Evolutionary conservation across 1,140 invertebrate genomes (phyloP).

Genomic region (Marisa cornuarietis): DNA sequence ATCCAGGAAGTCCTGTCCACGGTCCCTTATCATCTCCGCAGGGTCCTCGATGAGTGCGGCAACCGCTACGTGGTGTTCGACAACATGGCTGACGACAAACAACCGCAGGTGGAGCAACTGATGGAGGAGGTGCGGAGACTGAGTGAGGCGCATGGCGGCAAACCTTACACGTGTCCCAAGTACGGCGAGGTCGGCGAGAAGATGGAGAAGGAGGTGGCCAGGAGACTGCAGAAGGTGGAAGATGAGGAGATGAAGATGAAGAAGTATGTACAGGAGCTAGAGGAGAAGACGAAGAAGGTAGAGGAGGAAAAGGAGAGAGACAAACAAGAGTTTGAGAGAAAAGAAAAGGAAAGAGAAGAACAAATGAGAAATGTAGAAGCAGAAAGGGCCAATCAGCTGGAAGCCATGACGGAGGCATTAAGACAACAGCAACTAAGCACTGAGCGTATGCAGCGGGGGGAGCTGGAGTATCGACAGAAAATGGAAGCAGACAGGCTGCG

Average conservation of each 20-base stretch:
- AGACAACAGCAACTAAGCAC: neutral
- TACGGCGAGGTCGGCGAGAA: conserved; percentile 10
- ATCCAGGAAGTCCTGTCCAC: neutral
- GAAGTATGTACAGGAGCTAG: conserved; percentile 13
- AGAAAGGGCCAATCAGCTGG: neutral
- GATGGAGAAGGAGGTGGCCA: conserved; percentile 8
- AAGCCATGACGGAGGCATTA: neutral
- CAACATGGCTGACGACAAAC: conserved; percentile 4
- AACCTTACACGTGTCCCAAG: conserved; percentile 12
- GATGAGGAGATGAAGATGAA: conserved; percentile 7
- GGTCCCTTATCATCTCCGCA: neutral
- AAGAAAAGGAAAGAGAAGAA: neutral
- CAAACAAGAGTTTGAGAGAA: conserved; percentile 6
- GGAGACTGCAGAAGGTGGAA: conserved; percentile 1
- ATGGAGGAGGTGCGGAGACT: neutral
- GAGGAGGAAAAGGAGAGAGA: neutral
- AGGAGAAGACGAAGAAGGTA: neutral
- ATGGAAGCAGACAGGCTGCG: neutral
- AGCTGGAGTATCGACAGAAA: neutral
- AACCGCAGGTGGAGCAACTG: neutral
- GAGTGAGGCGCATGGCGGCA: neutral
- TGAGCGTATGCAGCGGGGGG: neutral
- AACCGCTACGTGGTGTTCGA: conserved; percentile 8
- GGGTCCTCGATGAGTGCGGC: neutral
- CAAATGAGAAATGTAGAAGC: neutral